These are phyloP conservation scores for rat (Rattus norvegicus) DNA, from an alignment of 2,113 vertebrate genomes.

Conservation along the genomic window DNA sequence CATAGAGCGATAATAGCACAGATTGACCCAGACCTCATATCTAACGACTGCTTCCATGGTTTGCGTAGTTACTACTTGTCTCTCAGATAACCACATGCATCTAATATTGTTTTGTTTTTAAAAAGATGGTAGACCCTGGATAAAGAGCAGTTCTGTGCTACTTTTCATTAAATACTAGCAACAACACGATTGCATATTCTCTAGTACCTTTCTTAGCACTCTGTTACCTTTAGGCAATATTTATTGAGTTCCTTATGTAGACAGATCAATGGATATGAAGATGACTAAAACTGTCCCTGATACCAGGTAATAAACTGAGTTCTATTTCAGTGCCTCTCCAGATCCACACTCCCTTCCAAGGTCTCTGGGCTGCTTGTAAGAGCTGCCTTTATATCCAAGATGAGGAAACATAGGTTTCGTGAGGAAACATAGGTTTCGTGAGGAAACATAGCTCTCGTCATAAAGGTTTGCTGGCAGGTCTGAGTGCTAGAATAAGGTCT, in stretches of 20 bases:
- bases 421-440: too few species aligned
- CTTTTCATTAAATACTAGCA: not conserved
- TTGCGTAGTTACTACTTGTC: not conserved
- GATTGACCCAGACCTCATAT: accelerated
- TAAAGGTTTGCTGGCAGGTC: not conserved
- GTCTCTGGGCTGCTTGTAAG: not conserved
- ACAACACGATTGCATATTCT: accelerated
- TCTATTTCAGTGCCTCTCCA: not conserved
- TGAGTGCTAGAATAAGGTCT: not conserved
- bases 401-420: too few species aligned
- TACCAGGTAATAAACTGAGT: not conserved
- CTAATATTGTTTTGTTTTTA: not conserved
- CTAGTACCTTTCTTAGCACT: accelerated
- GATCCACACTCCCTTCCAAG: not conserved
- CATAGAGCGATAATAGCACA: accelerated
- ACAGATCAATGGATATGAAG: too few species aligned
- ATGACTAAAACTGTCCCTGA: accelerated
- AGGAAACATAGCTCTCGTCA: accelerated
- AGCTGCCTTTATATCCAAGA: not conserved
- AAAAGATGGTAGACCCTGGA: accelerated
- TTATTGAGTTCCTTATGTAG: accelerated
- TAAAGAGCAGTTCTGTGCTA: not conserved
- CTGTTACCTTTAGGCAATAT: accelerated
- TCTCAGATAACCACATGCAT: accelerated
- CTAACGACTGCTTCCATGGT: not conserved